Conservation (phyloP, 1,140 invertebrate genomes). For the Ericerus pela region DNA sequence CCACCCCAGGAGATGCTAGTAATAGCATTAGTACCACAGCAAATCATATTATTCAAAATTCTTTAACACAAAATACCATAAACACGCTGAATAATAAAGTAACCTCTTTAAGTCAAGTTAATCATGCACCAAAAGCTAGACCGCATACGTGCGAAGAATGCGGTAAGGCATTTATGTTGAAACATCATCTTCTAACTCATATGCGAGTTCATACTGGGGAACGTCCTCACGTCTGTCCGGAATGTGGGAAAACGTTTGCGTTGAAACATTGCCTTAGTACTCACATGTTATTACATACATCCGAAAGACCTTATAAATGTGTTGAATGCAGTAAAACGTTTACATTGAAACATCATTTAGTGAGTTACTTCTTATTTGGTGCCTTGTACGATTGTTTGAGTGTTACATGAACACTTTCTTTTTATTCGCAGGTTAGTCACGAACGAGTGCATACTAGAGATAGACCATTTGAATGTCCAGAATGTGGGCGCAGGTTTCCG, state of each 20-base stretch:
- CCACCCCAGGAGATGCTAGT: slow-evolving; percentile 3
- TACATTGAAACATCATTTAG: slow-evolving; percentile 44
- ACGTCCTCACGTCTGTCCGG: slow-evolving; percentile 62
- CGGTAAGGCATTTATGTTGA: slow-evolving; percentile 64
- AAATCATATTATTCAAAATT: slow-evolving; percentile 7
- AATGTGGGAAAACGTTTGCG: slow-evolving; percentile 74
- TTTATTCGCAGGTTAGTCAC: slow-evolving; percentile 27
- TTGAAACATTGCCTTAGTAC: slow-evolving; percentile 66
- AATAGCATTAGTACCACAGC: slow-evolving; percentile 14
- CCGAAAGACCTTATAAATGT: slow-evolving; percentile 65
- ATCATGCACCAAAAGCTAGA: slow-evolving; percentile 40
- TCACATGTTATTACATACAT: slow-evolving; percentile 60
- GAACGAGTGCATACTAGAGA: slow-evolving; percentile 48
- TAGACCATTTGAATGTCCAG: slow-evolving; percentile 60
- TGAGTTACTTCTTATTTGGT: slow-evolving; percentile 17
- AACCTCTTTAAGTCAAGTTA: background rate
- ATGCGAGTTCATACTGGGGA: slow-evolving; percentile 48
- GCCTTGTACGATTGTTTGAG: background rate
- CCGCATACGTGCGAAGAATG: slow-evolving; percentile 66
- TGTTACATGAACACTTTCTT: background rate
- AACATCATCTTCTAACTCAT: slow-evolving; percentile 66
- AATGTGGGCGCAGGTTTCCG: slow-evolving; percentile 66
- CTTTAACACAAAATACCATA: background rate
- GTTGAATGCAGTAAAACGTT: slow-evolving; percentile 75
- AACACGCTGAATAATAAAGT: background rate